Base-by-base conservation (phyloP, 2,888 invertebrate species). In the Pseudococcus jackbeardsleyi region DNA sequence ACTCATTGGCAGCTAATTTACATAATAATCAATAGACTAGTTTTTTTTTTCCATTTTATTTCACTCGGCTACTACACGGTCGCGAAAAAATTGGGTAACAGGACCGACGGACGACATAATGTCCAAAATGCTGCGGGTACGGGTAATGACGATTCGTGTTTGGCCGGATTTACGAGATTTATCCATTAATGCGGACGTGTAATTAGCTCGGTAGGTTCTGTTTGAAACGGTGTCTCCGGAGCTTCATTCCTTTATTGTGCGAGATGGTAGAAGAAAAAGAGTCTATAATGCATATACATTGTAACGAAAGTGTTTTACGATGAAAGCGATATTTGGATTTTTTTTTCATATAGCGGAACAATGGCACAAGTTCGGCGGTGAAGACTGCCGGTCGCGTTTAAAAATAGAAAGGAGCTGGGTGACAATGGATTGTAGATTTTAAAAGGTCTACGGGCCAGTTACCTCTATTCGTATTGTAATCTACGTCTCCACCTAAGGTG, bases 1-100 rank as follows among this genome's bases (percentile, higher is more conserved):
- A 68, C 64, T 64, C 86, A 86, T 86, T 72, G 86, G 86, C 86
- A 48, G 77, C 64, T 86, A 86, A 86, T 86, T 86, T 86, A 72
- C 86, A 86, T 86, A 86, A 86, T 86, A 86, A 72, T 86, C 86
- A 48, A 68, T 86, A 72, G 86, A 68, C 86, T 22, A 54, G 54
- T 54, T 54, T 33, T 33, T 33, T 33, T 33, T 33, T 3, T 33
- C 26, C 26, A 33, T 59, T 59, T 59, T 59, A 59, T 59, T 59
- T 59, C 59, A 19, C 19, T 19, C 19, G 1, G 59, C 59, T 59
- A 59, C 59, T 19, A 7, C 7, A 19, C 7, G 19, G 59, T 64
- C 19, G 64, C 64, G 15, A 64, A 64, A 64, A 64, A 42, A 64
- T 22, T 64, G 64, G 64, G 22, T 22, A 22, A 64, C 11, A 64